phyloP scores from a whole-genome alignment of 2,113 vertebrate species.

The Alethe castanea region DNA sequence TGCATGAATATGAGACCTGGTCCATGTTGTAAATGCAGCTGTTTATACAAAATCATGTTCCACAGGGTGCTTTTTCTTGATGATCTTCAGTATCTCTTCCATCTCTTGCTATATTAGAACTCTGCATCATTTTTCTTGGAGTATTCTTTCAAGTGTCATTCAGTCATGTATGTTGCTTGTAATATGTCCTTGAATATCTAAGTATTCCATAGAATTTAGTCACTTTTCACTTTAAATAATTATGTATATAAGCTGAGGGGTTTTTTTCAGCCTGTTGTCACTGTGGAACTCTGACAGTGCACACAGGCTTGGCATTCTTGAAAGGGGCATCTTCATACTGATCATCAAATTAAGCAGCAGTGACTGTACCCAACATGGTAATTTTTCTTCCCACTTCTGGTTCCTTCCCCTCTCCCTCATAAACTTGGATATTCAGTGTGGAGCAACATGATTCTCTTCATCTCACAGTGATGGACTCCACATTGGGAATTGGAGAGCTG shows the following conservation, averaged over 20 bases:
- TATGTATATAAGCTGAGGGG: neutral
- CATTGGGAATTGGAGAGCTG: fast-evolving
- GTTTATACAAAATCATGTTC: neutral
- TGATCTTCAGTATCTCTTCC: neutral
- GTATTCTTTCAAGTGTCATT: neutral
- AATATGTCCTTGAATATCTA: neutral
- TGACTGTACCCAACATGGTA: neutral
- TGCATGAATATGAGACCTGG: neutral
- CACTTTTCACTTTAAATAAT: neutral
- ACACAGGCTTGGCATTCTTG: neutral
- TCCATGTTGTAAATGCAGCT: neutral
- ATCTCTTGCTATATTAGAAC: neutral
- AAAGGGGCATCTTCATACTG: neutral
- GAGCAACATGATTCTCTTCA: neutral
- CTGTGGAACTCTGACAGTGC: neutral
- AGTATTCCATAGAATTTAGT: neutral
- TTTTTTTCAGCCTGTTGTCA: fast-evolving
- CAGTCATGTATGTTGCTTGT: neutral
- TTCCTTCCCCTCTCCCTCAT: neutral
- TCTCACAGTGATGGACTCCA: neutral
- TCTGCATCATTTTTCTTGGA: neutral
- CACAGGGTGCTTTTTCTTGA: neutral
- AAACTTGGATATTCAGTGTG: fast-evolving
- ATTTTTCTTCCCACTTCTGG: neutral
- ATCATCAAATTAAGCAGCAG: neutral